A percentile compares a stretch with the other conserved stretches of the same genome.
Conservation (phyloP, 2,797 vertebrate species). For the Rousettus madagascariensis region DNA sequence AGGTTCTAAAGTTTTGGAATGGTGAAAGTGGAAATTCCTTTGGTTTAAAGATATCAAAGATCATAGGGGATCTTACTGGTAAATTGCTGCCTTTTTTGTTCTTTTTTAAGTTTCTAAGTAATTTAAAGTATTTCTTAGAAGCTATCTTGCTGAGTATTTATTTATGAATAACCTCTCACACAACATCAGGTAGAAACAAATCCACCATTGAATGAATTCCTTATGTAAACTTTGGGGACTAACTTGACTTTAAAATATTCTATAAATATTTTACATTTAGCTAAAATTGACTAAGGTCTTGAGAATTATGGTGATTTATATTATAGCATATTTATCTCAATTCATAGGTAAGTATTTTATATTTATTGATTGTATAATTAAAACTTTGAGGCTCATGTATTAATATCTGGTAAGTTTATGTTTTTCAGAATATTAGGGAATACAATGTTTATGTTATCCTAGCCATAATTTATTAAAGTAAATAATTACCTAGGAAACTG, state of each 20-base stretch:
- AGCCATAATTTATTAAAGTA: constrained; percentile 6
- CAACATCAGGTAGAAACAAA: constrained; percentile 57
- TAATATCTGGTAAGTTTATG: not conserved
- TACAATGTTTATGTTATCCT: not conserved
- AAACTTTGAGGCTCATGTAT: not conserved
- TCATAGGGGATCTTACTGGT: constrained; percentile 10
- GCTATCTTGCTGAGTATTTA: constrained; percentile 64
- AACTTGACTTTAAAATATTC: constrained; percentile 52
- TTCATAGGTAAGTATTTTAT: constrained; percentile 14
- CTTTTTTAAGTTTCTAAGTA: constrained; percentile 33
- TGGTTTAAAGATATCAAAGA: constrained; percentile 53
- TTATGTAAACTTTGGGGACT: constrained; percentile 65
- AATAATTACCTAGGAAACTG: constrained; percentile 22
- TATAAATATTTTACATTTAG: constrained; percentile 52
- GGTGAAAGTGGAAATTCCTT: not conserved
- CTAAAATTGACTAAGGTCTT: constrained; percentile 50
- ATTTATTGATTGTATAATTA: constrained; percentile 55
- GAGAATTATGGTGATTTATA: constrained; percentile 6
- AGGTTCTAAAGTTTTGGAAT: constrained; percentile 10
- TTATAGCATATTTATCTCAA: constrained; percentile 35
- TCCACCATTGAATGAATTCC: constrained; percentile 49
- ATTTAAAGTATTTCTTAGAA: constrained; percentile 71
- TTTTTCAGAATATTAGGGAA: constrained; percentile 25
- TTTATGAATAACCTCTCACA: constrained; percentile 69
- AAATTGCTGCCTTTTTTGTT: constrained; percentile 11